Conservation (phyloP, 2,888 invertebrate genomes). For the Norana najaformis region DNA sequence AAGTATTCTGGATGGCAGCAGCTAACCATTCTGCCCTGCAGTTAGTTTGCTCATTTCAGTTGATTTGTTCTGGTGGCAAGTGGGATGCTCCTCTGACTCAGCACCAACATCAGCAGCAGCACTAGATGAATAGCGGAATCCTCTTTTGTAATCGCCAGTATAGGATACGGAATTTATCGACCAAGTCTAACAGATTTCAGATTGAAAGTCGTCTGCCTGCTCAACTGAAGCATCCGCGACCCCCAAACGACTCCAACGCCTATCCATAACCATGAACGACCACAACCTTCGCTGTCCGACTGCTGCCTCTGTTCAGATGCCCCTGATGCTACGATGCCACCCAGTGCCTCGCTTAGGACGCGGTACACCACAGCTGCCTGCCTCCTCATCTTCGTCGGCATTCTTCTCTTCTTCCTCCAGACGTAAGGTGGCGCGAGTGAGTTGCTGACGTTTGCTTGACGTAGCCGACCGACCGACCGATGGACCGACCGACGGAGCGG, state of each 20-base stretch:
- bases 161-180: not conserved
- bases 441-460: not conserved
- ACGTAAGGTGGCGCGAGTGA: not conserved
- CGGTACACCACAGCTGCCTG: not conserved
- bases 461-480: not conserved
- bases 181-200: slow-evolving; percentile 1
- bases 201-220: not conserved
- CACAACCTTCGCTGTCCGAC: not conserved
- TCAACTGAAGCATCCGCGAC: not conserved
- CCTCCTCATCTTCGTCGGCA: not conserved
- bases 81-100: too few species aligned
- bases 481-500: not conserved
- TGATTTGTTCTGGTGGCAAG: too few species aligned
- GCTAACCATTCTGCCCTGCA: too few species aligned
- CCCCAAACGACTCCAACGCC: not conserved
- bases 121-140: not conserved
- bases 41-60: too few species aligned
- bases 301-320: not conserved
- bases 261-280: not conserved
- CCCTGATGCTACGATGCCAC: not conserved
- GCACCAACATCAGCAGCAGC: not conserved
- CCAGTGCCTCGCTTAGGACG: not conserved
- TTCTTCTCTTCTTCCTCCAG: not conserved
- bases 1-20: too few species aligned
- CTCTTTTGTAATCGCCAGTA: not conserved